Evolutionary conservation across 2,888 invertebrate species (phyloP).

Genomic region (Meteorus colon): DNA sequence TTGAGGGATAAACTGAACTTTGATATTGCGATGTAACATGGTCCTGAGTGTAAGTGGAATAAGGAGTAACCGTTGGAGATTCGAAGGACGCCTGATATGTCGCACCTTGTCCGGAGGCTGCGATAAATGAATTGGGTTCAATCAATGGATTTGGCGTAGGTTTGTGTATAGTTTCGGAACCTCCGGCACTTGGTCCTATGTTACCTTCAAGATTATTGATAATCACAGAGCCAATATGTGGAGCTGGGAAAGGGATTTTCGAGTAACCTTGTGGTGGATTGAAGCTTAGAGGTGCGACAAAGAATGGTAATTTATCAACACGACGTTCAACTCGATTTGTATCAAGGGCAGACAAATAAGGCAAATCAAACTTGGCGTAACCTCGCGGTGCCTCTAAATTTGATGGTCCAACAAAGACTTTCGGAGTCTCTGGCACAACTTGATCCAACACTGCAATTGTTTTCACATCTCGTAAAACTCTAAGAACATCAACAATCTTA

Average conservation of each 20-base stretch:
- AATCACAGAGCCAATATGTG: constrained; percentile 90
- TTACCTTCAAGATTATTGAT: constrained; percentile 74
- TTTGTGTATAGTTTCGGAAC: constrained; percentile 53
- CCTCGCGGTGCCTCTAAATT: constrained; percentile 82
- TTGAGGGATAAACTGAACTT: constrained; percentile 44
- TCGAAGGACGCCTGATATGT: constrained; percentile 57
- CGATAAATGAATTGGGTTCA: constrained; percentile 70
- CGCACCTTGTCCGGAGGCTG: constrained; percentile 61
- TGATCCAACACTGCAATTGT: constrained; percentile 86
- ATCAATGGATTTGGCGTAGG: constrained; percentile 62
- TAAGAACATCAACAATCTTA: constrained; percentile 82
- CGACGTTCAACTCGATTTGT: constrained; percentile 81
- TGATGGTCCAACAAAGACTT: constrained; percentile 88
- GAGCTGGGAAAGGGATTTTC: constrained; percentile 89
- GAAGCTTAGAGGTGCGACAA: constrained; percentile 89
- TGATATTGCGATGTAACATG: constrained; percentile 56
- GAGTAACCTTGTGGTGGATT: constrained; percentile 89
- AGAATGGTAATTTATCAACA: constrained; percentile 85
- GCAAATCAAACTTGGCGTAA: constrained; percentile 87
- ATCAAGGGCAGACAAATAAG: constrained; percentile 85
- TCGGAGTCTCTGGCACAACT: constrained; percentile 81
- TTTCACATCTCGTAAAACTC: constrained; percentile 81
- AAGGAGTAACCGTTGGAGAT: constrained; percentile 56
- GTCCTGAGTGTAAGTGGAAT: constrained; percentile 45
- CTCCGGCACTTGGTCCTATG: constrained; percentile 46